A percentile compares a stretch with the other conserved stretches of the same genome.
Conservation (phyloP, 2,797 vertebrate species). For the Coranthus polyacanthus region DNA sequence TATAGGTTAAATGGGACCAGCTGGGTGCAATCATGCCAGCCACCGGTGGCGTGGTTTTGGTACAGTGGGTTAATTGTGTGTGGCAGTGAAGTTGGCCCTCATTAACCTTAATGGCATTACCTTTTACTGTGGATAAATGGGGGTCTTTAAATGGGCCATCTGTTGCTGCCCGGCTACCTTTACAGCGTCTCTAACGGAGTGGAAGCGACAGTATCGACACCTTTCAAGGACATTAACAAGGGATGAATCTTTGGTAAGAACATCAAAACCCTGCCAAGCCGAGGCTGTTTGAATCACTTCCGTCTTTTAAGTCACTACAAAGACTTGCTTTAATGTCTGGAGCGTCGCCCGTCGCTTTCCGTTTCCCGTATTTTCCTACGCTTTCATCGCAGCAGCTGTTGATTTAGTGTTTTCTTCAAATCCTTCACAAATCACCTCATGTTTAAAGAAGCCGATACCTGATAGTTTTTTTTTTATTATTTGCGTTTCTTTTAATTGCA, state of each 20-base stretch:
- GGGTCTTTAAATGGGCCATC: slow-evolving; percentile 70
- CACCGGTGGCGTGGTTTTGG: slow-evolving; percentile 43
- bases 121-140: slow-evolving; percentile 77
- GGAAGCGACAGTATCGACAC: slow-evolving; percentile 34
- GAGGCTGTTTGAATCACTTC: background rate
- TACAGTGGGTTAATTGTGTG: slow-evolving; percentile 77
- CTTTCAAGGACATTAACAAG: slow-evolving; percentile 59
- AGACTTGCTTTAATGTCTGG: slow-evolving; percentile 21
- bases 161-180: slow-evolving; percentile 65
- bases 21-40: slow-evolving; percentile 59
- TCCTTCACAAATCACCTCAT: background rate
- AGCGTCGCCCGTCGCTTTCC: slow-evolving; percentile 9
- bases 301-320: slow-evolving; percentile 21
- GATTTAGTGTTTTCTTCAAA: slow-evolving; percentile 5
- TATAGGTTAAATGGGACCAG: slow-evolving; percentile 69
- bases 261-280: slow-evolving; percentile 1
- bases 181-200: slow-evolving; percentile 23
- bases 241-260: slow-evolving; percentile 14
- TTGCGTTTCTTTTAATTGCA: background rate
- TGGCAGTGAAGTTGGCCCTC: slow-evolving; percentile 71
- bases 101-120: slow-evolving; percentile 81
- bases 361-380: background rate
- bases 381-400: slow-evolving; percentile 27
- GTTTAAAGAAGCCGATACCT: background rate
- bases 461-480: no score